Conservation (phyloP, 2,113 vertebrate species). For the Falcunculus frontatus region DNA sequence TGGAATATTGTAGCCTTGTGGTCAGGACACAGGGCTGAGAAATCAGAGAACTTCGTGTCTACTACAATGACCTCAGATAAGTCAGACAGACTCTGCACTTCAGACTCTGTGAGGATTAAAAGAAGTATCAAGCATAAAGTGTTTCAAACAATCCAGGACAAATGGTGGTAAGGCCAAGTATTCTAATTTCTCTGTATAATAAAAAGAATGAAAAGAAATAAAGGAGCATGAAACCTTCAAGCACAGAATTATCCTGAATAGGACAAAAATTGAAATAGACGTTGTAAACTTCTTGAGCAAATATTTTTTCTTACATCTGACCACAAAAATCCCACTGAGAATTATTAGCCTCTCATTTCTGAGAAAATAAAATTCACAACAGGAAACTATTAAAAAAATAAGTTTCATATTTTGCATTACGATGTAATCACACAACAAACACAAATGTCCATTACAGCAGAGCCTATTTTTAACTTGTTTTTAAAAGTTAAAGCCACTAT, state of each 20-base stretch:
- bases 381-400: slow-evolving; percentile 44
- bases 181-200: neutral
- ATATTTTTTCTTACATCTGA: slow-evolving; percentile 12
- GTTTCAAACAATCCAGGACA: neutral
- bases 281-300: neutral
- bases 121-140: neutral
- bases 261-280: neutral
- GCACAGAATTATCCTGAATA: neutral
- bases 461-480: slow-evolving; percentile 61
- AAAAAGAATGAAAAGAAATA: neutral
- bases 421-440: slow-evolving; percentile 26
- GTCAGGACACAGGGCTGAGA: neutral
- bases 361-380: slow-evolving; percentile 53
- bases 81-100: neutral
- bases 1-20: neutral
- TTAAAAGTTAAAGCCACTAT: neutral
- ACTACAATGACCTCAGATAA: neutral
- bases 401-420: slow-evolving; percentile 34
- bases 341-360: slow-evolving; percentile 40
- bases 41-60: neutral
- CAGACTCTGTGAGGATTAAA: neutral
- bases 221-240: neutral
- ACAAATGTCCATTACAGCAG: neutral
- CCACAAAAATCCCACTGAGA: slow-evolving; percentile 35
- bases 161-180: neutral